phyloP scores from a whole-genome alignment of 2,113 vertebrate genomes.

The Oreochromis aureus region DNA sequence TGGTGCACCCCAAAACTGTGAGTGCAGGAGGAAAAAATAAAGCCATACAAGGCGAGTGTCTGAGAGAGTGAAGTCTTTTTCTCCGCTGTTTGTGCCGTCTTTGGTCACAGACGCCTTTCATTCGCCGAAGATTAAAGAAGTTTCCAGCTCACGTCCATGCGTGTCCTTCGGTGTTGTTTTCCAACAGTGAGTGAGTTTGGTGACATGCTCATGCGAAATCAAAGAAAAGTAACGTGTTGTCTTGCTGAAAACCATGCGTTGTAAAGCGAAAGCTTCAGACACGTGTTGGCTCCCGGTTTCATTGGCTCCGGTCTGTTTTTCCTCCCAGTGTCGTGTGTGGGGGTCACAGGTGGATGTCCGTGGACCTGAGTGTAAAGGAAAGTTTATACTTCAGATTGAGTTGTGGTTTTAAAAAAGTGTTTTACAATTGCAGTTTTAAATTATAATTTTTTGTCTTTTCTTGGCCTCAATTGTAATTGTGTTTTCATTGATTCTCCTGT shows the following conservation, averaged over 20 bases:
- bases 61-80: conserved; percentile 73
- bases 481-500: accelerated
- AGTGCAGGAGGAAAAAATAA: conserved; percentile 76
- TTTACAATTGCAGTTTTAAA: background rate
- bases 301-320: conserved; percentile 59
- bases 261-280: conserved; percentile 85
- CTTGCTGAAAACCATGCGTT: conserved; percentile 84
- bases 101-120: conserved; percentile 68
- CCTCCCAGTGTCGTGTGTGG: conserved; percentile 54
- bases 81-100: conserved; percentile 58
- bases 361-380: conserved; percentile 39
- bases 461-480: background rate
- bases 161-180: conserved; percentile 68
- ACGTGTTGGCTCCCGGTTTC: conserved; percentile 64
- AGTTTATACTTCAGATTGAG: background rate
- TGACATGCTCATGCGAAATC: conserved; percentile 99
- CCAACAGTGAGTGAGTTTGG: conserved; percentile 79
- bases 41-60: conserved; percentile 84
- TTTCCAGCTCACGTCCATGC: conserved; percentile 58
- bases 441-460: background rate
- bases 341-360: conserved; percentile 56
- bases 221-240: conserved; percentile 67
- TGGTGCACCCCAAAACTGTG: conserved; percentile 84
- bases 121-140: background rate
- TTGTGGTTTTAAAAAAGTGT: background rate